Evolutionary conservation across 2,113 vertebrate genomes (phyloP), one percentile per base, ranked within the genome.

Genomic region (Neogale vison): DNA sequence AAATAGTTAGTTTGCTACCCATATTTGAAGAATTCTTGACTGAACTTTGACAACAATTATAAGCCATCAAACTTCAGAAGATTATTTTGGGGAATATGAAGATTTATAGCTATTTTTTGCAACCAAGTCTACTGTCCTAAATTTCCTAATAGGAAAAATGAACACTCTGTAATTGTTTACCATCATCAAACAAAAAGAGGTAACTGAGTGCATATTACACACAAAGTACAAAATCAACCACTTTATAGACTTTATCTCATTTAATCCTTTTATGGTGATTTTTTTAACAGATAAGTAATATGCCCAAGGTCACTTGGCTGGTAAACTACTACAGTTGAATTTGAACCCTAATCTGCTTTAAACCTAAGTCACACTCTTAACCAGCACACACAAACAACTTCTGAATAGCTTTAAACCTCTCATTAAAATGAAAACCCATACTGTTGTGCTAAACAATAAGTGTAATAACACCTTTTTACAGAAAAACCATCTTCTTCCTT

Each of bases 171-270:
- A 26, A 57, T 0, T 79, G 45, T 9, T 82, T 29, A 31, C 26
- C 20, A 23, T 81, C 45, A 83, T 77, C 21, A 80, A 81, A 71
- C 8, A 84, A 0, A n/a, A 86, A 91, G 52, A 67, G 36, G 31
- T 20, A 45, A 88, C 5, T 50, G 39, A 86, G 29, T 63, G 15
- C 6, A 29, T 26, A 52, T 34, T 55, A 80, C 14, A 85, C 24
- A 61, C 31, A 72, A 63, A 92, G 55, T 15, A 97, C 36, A 95
- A 93, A 96, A n/a, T 29, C 74, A 95, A 76, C 7, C 7, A 65
- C 34, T 50, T 93, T 45, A 92, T 1, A 86, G 45, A 80, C n/a
- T 82, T 50, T 31, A 76, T 20, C 61, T 91, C 77, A 87, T 42
- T 92, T 84, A 71, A 89, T n/a, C 29, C 36, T 61, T 39, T 47